These are phyloP conservation scores for Phymorhynchus buccinoides DNA, from an alignment of 1,140 invertebrate species.

Conservation along the genomic window DNA sequence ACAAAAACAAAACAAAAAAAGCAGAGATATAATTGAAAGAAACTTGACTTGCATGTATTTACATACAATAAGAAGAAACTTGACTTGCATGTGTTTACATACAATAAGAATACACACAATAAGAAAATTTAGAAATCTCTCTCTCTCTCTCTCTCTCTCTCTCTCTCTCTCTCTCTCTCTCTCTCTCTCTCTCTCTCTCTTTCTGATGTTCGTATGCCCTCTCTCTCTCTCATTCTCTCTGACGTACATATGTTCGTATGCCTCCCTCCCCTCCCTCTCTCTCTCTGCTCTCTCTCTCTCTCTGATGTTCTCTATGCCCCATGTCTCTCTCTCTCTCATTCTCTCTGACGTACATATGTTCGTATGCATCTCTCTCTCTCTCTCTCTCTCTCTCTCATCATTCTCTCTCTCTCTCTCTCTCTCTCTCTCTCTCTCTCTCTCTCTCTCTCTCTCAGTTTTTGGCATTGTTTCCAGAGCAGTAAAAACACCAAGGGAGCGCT, in stretches of 20 bases:
- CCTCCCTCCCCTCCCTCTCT: not conserved
- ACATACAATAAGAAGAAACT: not conserved
- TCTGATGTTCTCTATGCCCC: too few relatives aligned
- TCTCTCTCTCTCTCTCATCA: too few relatives aligned
- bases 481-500: too few relatives aligned
- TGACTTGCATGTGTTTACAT: too few relatives aligned
- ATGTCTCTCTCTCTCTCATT: too few relatives aligned
- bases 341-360: too few relatives aligned
- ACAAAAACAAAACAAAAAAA: not conserved
- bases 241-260: too few relatives aligned
- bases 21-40: not conserved
- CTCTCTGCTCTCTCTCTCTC: not conserved
- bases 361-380: too few relatives aligned
- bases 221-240: not conserved
- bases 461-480: too few relatives aligned
- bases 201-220: not conserved
- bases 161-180: constrained; percentile 27
- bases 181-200: constrained; percentile 19
- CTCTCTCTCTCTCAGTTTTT: too few relatives aligned
- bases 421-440: not conserved
- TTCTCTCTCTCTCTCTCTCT: not conserved
- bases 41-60: too few relatives aligned
- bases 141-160: constrained; percentile 26
- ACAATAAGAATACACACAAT: not conserved
- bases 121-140: not conserved